Percentiles rank a stretch among this genome's conserved stretches.
Evolutionary conservation across 2,113 vertebrate genomes (phyloP).

Genomic region (Anarhynchus alexandrinus): DNA sequence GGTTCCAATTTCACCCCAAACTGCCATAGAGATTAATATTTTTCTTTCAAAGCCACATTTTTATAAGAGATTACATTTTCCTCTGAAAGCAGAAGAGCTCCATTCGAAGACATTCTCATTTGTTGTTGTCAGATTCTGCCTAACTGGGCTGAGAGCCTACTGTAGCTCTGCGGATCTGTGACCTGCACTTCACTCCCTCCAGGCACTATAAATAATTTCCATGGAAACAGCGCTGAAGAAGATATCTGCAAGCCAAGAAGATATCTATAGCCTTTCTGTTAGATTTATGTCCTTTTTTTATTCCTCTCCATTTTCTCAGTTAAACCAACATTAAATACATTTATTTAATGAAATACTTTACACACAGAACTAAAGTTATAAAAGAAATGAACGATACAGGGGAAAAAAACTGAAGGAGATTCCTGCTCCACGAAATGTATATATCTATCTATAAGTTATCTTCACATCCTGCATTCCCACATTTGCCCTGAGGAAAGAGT

Average conservation of each 20-base stretch:
- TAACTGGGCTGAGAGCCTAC: conserved; percentile 45
- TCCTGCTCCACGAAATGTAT: background rate
- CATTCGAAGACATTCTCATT: conserved; percentile 35
- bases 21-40: conserved; percentile 28
- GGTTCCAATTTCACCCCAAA: background rate
- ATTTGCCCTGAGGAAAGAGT: background rate
- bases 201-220: conserved; percentile 76
- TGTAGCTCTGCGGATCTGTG: conserved; percentile 40
- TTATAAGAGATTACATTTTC: conserved; percentile 17
- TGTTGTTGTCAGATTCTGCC: conserved; percentile 50
- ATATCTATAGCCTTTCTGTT: conserved; percentile 51
- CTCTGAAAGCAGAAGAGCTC: conserved; percentile 17
- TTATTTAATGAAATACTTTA: conserved; percentile 5
- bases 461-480: background rate
- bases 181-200: conserved; percentile 50
- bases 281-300: conserved; percentile 31
- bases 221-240: conserved; percentile 75
- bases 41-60: conserved; percentile 30
- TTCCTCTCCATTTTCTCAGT: conserved; percentile 4
- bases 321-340: background rate
- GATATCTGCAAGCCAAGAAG: conserved; percentile 59
- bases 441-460: background rate
- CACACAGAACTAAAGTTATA: background rate
- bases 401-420: background rate
- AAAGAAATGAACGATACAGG: background rate